These are phyloP conservation scores for Tylochromis polylepis DNA, from an alignment of 2,113 vertebrate species.

Conservation along the genomic window DNA sequence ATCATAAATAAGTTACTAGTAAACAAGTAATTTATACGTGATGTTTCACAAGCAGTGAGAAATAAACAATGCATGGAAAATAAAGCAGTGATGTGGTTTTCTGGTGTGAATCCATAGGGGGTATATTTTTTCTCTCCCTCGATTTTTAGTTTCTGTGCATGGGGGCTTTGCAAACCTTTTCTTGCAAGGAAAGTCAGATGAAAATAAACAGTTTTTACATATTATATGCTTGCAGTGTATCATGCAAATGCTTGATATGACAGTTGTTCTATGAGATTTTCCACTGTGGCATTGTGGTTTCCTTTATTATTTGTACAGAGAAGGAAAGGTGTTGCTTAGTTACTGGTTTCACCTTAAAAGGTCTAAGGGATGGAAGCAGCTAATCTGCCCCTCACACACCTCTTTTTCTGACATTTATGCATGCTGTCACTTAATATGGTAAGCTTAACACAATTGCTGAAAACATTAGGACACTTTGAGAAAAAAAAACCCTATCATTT, in stretches of 20 bases:
- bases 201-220: background rate
- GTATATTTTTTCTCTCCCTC: background rate
- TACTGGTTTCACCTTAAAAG: background rate
- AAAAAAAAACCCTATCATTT: rapidly evolving
- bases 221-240: rapidly evolving
- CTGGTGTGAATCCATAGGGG: background rate
- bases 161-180: background rate
- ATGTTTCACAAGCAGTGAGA: background rate
- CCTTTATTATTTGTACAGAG: rapidly evolving
- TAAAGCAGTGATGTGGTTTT: background rate
- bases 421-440: background rate
- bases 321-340: background rate
- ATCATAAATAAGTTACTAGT: background rate
- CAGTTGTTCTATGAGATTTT: background rate
- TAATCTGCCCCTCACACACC: rapidly evolving
- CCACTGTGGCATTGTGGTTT: background rate
- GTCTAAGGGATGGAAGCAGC: rapidly evolving
- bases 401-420: rapidly evolving
- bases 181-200: background rate
- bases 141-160: background rate
- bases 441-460: background rate
- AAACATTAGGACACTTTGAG: background rate
- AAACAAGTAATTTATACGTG: rapidly evolving
- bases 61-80: background rate
- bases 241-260: rapidly evolving